Evolutionary conservation across 1,140 invertebrate species (phyloP), one percentile per base, ranked within the genome.

Genomic region (Drosophila pseudoananassae): DNA sequence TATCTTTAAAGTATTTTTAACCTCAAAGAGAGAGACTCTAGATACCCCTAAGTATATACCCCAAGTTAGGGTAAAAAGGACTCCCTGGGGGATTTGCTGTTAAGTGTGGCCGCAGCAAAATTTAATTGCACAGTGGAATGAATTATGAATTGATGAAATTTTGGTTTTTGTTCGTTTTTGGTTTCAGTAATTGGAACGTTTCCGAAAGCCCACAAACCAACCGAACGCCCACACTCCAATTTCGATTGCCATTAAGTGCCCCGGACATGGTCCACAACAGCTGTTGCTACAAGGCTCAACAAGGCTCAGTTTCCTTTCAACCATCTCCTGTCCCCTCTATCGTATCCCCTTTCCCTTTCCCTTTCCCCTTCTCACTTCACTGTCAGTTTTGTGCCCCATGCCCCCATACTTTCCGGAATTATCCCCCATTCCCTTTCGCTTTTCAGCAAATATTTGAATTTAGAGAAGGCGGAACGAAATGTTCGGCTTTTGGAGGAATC

Each of bases 231-330:
- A 46, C 14, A 3, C 52, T n/a, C 27, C 47, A 36, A 58, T 64
- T 36, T 49, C 50, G 51, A 54, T 55, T 50, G 57, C 68, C 58
- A 43, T 73, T 73, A 53, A 83, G 57, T 74, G 76, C 63, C 78
- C 60, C 65, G 49, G 79, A 85, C 73, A 80, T 77, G 81, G 68
- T 70, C 81, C 68, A 81, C 81, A 85, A 70, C 76, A 85, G 81
- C 81, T 85, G 81, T 85, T 85, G 77, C 77, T 85, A 85, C 76
- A 85, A 70, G 81, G 63, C 72, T 73, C 81, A 75, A 85, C 81
- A 82, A 36, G 60, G 78, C 70, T 78, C 36, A 38, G 20, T 25
- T 14, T 29, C 14, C 15, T 12, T 7, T 7, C 8, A 12, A 2
- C 25, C 9, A 36, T 12, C 7, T 40, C 8, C 50, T 20, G 5